Conservation (phyloP, 2,888 invertebrate species). For the Rhorus exstirpatorius region DNA sequence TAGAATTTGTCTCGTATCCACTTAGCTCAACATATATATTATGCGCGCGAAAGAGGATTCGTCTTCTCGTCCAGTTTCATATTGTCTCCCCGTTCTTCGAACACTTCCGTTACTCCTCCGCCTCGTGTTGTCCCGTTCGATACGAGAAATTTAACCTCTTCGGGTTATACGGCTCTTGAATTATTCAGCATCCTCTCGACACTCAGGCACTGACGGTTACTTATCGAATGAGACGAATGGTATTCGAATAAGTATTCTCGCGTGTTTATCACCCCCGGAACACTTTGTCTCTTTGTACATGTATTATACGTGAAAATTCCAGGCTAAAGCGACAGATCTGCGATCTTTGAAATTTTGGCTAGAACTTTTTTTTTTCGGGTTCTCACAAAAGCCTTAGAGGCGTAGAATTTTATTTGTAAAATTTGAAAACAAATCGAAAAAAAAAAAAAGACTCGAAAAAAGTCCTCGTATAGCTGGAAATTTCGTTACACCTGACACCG, state of each 20-base stretch:
- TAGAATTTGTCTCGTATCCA: conserved; percentile 56
- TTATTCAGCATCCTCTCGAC: conserved; percentile 76
- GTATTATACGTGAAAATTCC: neutral
- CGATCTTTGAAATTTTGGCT: conserved; percentile 7
- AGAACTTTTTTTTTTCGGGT: neutral
- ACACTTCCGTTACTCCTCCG: conserved; percentile 22
- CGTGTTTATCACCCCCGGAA: conserved; percentile 47
- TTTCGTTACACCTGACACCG: too few relatives aligned
- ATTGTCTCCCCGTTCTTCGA: neutral
- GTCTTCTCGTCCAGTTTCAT: conserved; percentile 49
- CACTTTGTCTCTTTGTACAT: conserved; percentile 26
- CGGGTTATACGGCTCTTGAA: conserved; percentile 72
- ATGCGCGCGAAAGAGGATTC: conserved; percentile 5
- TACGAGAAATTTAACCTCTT: conserved; percentile 62
- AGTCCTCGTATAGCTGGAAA: too few relatives aligned
- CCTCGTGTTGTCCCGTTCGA: conserved; percentile 62
- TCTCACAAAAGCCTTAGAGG: too few relatives aligned
- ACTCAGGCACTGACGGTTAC: conserved; percentile 74
- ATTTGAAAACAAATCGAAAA: too few relatives aligned
- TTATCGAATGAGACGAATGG: conserved; percentile 78
- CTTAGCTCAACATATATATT: too few relatives aligned
- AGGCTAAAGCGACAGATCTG: neutral
- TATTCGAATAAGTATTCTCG: conserved; percentile 76
- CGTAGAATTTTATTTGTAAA: too few relatives aligned
- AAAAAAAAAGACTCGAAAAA: too few relatives aligned